Base-by-base conservation (phyloP, 2,888 invertebrate genomes). In the Margaritifera margaritifera region DNA sequence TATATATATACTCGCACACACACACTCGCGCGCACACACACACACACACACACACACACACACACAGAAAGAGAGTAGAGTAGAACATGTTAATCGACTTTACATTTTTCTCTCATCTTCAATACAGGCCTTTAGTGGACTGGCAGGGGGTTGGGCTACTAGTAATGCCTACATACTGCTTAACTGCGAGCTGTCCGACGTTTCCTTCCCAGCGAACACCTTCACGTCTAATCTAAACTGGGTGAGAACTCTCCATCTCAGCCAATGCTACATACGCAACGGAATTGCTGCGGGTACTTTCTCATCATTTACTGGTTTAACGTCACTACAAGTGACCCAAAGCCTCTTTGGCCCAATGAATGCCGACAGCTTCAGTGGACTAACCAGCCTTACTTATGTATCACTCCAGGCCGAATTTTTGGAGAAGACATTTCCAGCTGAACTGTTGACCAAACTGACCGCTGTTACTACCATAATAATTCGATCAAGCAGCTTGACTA, bases 211-310 rank as follows among this genome's bases (percentile, higher is more conserved):
- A 20, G 6, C 20, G 19, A 51, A 70, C 54, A 59, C 62, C 8
- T 66, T 70, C 53, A 64, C 71, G 3, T 22, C 64, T 5, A 68
- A 71, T 62, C 53, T 71, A 18, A 52, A 64, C 53, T 71, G 67
- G 67, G 25, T 71, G 4, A 61, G 68, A 55, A 31, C 54, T 19
- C 62, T 71, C 24, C 51, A 58, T 2, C 57, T 71, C 52, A 57
- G 67, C 50, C 42, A 57, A 19, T 71, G 71, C 53, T 71, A 71
- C 42, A 61, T 71, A 20, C 64, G 62, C 60, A 22, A 57, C 67
- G 71, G 71, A 20, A 67, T 71, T n/a, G 52, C 71, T 2, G 57
- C 64, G n/a, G 60, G 64, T n/a, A 71, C 64, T 57, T 50, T 71
- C 2, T 27, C 64, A n/a, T 62, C 61, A 42, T 54, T 73, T n/a